phyloP scores from a whole-genome alignment of 1,140 invertebrate genomes.

The Solenopsis fugax region DNA sequence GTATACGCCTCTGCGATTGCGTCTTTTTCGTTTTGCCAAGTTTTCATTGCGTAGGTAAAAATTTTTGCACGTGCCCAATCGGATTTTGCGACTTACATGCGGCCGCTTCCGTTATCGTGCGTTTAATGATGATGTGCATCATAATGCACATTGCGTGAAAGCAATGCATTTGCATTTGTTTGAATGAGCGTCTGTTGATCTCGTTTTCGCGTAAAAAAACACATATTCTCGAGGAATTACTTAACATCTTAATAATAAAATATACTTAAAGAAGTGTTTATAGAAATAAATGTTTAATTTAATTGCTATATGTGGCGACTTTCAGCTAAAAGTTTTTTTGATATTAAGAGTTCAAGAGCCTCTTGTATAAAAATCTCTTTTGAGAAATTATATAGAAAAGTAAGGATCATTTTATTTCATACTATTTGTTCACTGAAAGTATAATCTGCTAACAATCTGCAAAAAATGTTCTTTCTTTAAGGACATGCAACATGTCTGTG shows the following conservation, averaged over 20 bases:
- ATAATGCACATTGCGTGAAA: background rate
- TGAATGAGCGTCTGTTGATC: background rate
- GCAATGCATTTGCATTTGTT: background rate
- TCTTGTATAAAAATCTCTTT: background rate
- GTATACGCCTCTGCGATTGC: background rate
- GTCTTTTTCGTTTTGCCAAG: conserved; percentile 27
- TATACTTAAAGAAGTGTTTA: background rate
- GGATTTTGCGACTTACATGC: background rate
- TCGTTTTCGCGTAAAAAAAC: background rate
- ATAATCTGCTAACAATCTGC: background rate
- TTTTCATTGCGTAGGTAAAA: conserved; percentile 46
- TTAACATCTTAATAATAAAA: background rate
- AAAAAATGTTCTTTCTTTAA: background rate
- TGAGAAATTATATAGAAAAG: background rate
- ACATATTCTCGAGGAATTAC: background rate
- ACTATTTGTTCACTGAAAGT: background rate
- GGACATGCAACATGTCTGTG: background rate
- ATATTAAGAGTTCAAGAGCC: background rate
- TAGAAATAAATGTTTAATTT: background rate
- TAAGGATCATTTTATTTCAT: background rate
- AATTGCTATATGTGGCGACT: background rate
- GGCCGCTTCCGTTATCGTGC: background rate
- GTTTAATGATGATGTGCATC: background rate
- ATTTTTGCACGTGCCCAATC: background rate
- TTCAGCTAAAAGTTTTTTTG: background rate